Conservation (phyloP, 2,888 invertebrate genomes). For the Eutolmus rufibarbis region DNA sequence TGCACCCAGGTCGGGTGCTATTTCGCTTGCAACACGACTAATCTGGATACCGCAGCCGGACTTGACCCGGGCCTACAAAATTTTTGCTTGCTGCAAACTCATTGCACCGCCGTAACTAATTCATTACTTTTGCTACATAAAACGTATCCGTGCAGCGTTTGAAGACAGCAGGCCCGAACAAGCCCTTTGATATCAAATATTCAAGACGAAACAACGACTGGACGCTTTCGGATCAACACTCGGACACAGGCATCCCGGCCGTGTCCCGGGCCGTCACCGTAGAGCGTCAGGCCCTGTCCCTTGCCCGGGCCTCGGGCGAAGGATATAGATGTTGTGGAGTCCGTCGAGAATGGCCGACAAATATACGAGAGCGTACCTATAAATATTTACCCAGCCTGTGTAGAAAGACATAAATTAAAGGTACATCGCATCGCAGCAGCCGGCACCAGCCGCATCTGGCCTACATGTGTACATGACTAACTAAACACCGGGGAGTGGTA, state of each 20-base stretch:
- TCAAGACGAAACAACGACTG: slow-evolving; percentile 39
- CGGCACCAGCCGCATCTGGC: slow-evolving; percentile 16
- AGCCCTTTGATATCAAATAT: slow-evolving; percentile 36
- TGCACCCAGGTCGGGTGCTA: not conserved
- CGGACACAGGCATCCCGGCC: slow-evolving; percentile 15
- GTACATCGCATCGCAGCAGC: slow-evolving; percentile 28
- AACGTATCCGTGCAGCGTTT: slow-evolving; percentile 30
- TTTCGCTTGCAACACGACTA: not conserved
- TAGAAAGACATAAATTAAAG: slow-evolving; percentile 39
- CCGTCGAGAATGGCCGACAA: slow-evolving; percentile 22
- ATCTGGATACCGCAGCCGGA: not conserved
- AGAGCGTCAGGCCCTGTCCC: not conserved
- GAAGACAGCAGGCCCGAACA: slow-evolving; percentile 35
- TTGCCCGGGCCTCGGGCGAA: not conserved
- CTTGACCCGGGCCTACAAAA: not conserved
- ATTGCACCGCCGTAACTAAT: slow-evolving; percentile 32
- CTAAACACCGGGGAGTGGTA: slow-evolving; percentile 24
- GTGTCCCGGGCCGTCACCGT: slow-evolving; percentile 17
- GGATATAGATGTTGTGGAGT: slow-evolving; percentile 27
- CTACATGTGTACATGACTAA: slow-evolving; percentile 40
- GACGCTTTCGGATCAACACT: slow-evolving; percentile 38
- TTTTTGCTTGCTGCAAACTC: not conserved
- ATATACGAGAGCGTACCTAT: slow-evolving; percentile 36
- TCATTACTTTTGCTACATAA: slow-evolving; percentile 38
- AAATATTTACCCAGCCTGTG: slow-evolving; percentile 37